phyloP scores from a whole-genome alignment of 2,113 vertebrate species.

The Pachycephala philippinensis region DNA sequence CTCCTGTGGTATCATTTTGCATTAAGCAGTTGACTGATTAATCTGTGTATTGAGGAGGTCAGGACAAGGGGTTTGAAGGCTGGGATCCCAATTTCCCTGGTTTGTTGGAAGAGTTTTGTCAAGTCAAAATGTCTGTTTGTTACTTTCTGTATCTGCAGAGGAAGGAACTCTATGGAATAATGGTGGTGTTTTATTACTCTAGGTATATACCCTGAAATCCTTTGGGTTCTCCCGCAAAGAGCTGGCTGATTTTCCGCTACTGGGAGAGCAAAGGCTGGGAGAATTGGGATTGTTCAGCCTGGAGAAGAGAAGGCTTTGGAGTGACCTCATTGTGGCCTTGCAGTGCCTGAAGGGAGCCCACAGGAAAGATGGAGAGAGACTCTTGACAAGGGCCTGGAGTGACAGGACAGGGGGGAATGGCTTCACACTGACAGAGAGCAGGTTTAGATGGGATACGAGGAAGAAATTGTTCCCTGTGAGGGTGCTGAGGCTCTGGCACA shows the following conservation, averaged over 20 bases:
- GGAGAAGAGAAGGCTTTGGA: not conserved
- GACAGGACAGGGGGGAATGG: not conserved
- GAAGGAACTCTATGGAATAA: not conserved
- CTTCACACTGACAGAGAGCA: not conserved
- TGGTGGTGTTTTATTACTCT: not conserved
- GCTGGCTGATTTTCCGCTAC: not conserved
- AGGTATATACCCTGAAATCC: not conserved
- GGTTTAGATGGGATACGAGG: fast-evolving
- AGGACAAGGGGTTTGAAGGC: not conserved
- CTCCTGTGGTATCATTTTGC: not conserved
- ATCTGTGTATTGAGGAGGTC: not conserved
- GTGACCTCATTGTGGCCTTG: not conserved
- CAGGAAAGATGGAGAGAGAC: too few species aligned
- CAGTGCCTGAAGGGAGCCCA: not conserved
- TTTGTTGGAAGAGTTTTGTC: not conserved
- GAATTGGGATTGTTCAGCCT: not conserved
- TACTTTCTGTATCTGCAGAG: not conserved
- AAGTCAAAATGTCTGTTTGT: not conserved
- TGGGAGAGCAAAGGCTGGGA: not conserved
- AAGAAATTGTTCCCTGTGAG: not conserved
- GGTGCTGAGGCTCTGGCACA: not conserved
- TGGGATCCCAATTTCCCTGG: not conserved
- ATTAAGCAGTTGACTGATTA: not conserved
- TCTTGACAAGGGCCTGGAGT: not conserved
- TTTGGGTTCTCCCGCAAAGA: not conserved